Percentiles rank a stretch among this genome's conserved stretches.
phyloP scores from a whole-genome alignment of 2,113 vertebrate genomes.

The Vulpes ferrilata region DNA sequence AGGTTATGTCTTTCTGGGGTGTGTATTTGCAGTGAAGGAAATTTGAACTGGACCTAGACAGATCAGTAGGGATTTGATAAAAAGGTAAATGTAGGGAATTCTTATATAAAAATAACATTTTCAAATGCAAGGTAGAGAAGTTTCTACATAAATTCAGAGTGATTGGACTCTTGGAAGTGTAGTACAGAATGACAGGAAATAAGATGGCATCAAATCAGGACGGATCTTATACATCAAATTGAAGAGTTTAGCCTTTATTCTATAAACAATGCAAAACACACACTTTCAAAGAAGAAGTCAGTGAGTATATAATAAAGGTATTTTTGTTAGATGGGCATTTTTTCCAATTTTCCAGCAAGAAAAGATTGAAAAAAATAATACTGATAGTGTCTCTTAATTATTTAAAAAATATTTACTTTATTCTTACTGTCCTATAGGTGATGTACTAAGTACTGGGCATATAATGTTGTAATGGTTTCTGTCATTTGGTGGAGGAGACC shows the following conservation, averaged over 20 bases:
- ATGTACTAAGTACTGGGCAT: neutral
- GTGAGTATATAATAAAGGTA: neutral
- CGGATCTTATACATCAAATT: neutral
- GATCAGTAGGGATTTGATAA: neutral
- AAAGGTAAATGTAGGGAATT: neutral
- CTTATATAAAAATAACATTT: neutral
- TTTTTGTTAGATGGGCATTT: neutral
- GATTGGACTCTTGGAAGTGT: neutral
- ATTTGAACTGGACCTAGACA: neutral
- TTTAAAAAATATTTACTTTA: neutral
- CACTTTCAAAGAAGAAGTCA: neutral
- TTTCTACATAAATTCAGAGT: neutral
- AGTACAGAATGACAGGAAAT: fast-evolving
- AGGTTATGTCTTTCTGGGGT: neutral
- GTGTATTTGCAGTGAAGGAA: neutral
- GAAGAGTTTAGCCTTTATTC: neutral
- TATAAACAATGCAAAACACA: neutral
- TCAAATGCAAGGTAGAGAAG: neutral
- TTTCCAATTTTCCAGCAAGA: neutral
- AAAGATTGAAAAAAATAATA: neutral
- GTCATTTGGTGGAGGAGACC: neutral
- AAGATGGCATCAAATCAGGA: neutral
- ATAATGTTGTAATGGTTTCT: neutral
- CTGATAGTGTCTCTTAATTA: neutral
- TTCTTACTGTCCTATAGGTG: neutral